These are phyloP conservation scores for Crotalus tigris DNA, from an alignment of 2,113 vertebrate species.

Conservation along the genomic window DNA sequence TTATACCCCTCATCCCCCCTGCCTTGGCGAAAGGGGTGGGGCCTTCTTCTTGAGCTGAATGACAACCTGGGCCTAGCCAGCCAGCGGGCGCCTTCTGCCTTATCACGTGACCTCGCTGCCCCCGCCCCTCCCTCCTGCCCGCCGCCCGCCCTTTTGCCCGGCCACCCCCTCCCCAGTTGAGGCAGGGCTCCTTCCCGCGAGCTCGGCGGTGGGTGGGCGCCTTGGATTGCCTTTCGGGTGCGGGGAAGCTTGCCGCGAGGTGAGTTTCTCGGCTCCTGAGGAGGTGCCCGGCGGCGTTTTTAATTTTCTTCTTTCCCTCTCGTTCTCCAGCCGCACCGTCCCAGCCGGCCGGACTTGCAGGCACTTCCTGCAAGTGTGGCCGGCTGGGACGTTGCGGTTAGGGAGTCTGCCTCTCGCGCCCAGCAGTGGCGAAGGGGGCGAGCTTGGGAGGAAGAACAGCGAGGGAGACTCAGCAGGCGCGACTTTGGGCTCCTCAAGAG, in stretches of 20 bases:
- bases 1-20: neutral
- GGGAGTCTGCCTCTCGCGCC: neutral
- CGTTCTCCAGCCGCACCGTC: neutral
- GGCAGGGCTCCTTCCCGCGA: neutral
- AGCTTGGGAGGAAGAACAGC: neutral
- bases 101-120: neutral
- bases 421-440: neutral
- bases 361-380: constrained; percentile 17
- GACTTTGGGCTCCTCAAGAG: neutral
- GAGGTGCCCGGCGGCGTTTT: neutral
- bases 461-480: neutral
- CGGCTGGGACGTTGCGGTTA: constrained; percentile 6
- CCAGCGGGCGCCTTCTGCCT: neutral
- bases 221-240: neutral
- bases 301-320: neutral
- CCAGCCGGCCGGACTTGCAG: constrained; percentile 13
- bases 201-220: neutral
- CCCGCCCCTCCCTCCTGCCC: neutral
- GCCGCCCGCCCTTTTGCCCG: neutral
- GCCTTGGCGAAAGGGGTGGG: neutral
- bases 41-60: neutral
- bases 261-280: neutral
- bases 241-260: neutral
- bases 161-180: neutral
- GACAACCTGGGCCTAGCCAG: neutral